Conservation (phyloP, 2,888 invertebrate genomes). For the Epinotia brunnichana region DNA sequence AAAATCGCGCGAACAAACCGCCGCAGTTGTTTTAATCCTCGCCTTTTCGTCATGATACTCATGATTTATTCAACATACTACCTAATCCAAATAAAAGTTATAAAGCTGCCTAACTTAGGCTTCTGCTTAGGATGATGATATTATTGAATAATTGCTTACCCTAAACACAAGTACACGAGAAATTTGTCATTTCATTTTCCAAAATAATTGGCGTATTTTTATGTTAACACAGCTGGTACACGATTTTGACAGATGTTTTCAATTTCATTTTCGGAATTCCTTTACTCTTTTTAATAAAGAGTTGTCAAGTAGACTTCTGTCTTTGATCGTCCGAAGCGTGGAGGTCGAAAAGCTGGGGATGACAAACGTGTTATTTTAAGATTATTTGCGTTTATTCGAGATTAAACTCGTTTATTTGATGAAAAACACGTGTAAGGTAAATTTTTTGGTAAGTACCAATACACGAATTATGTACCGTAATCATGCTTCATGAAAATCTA, state of each 20-base stretch:
- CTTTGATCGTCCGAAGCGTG: slow-evolving; percentile 27
- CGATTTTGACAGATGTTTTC: slow-evolving; percentile 65
- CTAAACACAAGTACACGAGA: slow-evolving; percentile 58
- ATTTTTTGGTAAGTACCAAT: not conserved
- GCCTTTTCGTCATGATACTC: too few species aligned
- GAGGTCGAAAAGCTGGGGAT: slow-evolving; percentile 23
- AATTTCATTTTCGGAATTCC: slow-evolving; percentile 72
- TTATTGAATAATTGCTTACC: slow-evolving; percentile 43
- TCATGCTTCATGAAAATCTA: not conserved
- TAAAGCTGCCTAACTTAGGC: not conserved
- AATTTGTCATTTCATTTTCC: slow-evolving; percentile 75
- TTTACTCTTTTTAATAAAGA: slow-evolving; percentile 59
- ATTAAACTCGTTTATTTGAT: not conserved
- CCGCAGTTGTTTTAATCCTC: too few species aligned
- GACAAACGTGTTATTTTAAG: slow-evolving; percentile 1
- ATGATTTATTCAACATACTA: too few species aligned
- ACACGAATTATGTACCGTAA: not conserved
- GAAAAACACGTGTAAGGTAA: not conserved
- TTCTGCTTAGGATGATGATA: too few species aligned
- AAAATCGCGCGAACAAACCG: too few species aligned
- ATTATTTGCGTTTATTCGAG: not conserved
- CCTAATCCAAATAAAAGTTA: not conserved
- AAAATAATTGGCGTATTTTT: slow-evolving; percentile 57
- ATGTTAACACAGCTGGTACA: slow-evolving; percentile 48
- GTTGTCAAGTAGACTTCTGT: slow-evolving; percentile 22